Base-by-base conservation (phyloP, 2,797 vertebrate genomes). In the Cheracebus regulus region DNA sequence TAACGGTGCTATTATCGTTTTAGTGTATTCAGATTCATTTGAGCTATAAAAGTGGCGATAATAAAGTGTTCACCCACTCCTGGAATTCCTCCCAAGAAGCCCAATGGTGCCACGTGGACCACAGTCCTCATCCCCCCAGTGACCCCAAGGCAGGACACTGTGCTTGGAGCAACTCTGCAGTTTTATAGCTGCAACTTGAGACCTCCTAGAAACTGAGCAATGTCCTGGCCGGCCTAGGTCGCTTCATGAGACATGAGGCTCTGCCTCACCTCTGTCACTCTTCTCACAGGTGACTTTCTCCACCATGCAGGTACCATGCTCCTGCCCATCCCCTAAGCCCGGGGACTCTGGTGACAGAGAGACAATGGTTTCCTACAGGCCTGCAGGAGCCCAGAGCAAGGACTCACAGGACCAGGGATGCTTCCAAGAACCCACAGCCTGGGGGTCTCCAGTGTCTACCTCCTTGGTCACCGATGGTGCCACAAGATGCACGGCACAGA, bases 21-120 rank as follows among this genome's bases (percentile, higher is more conserved):
- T 20, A 78, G 89, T 10, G 61, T 44, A 26, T 58, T 90, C 82
- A 61, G 84, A 98, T 72, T 97, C 93, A 97, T 88, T 30, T 19
- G 52, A 9, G 84, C 88, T 41, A 75, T 95, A 92, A 95, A 93
- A 48, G 73, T 0, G 1, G 70, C 0, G 2, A 46, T 52, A 55
- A 96, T 83, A 95, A 88, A 64, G 93, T 82, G 44, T 76, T 48
- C 14, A 64, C 92, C 19, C 76, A 88, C 52, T 92, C 95, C 78
- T 58, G 84, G 67, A 57, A 88, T 80, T 84, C 61, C n/a, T 95
- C 89, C 87, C 64, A 26, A 67, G 92, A 72, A 94, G 36, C 30
- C 46, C 1, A 0, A 14, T 15, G 4, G n/a, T 11, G 48, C 52
- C 15, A 26, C 5, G 0, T 0, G 30, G 70, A 33, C 11, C 55